Base-by-base conservation (phyloP, 2,113 vertebrate genomes). In the Amphiprion percula region DNA sequence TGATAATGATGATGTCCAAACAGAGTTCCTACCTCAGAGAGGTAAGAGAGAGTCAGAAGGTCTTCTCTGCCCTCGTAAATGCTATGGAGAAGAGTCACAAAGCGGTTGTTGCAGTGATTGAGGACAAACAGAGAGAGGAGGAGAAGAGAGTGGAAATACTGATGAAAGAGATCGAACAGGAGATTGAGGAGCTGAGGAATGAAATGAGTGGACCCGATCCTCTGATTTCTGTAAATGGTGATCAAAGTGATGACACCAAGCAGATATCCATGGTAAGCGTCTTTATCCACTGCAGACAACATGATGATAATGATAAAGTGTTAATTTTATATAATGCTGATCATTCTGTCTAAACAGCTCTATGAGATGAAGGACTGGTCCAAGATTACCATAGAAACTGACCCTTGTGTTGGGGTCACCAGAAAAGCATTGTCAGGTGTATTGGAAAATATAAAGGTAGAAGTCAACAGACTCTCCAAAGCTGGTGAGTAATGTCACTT, bases 71-170 rank as follows among this genome's bases (percentile, higher is more conserved):
- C 21, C 77, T 95, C 6, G 87, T 94, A 10, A 82, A 79, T 41
- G 82, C 89, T 1, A 92, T 95, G 84, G 94, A 95, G 78, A 90
- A 86, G 70, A 93, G 77, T 64, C 94, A 95, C 87, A 94, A 92
- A 82, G 87, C 82, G 0, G 85, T 95, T 0, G 83, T 95, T 19
- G 17, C 80, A 7, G 86, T 83, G 4, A 92, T 94, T 21, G 94
- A 95, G 61, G 83, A 86, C 23, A 88, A 89, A 68, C 88, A 93
- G 79, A 66, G 4, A 16, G 88, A 92, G n/a, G 93, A 93, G n/a
- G 92, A 93, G 87, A 88, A 50, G 68, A 90, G 39, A 47, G 92
- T 94, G 0, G 85, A 91, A 16, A 82, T 49, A 8, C 68, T 94
- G 61, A 60, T 94, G 47, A 88, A 80, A 19, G 88, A 93, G 41